Evolutionary conservation across 2,888 invertebrate species (phyloP).

Genomic region (Trichacis sp.): DNA sequence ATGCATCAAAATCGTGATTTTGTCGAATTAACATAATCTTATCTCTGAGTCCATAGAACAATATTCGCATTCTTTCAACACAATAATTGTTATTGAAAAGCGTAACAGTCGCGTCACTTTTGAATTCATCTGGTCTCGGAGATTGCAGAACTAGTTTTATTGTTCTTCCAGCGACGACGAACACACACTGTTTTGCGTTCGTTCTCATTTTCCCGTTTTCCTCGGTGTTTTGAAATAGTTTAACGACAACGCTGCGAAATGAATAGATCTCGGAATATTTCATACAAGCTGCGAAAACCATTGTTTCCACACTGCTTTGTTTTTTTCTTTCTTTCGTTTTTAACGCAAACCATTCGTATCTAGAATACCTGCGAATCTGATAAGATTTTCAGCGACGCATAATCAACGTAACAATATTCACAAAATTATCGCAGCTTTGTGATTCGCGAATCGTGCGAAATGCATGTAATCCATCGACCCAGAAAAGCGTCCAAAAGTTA

Average conservation of each 20-base stretch:
- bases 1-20: too few species aligned
- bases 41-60: too few species aligned
- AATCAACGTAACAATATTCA: too few species aligned
- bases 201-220: neutral
- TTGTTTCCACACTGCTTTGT: neutral
- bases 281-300: neutral
- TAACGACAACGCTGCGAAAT: neutral
- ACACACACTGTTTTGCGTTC: neutral
- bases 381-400: neutral
- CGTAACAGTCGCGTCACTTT: neutral
- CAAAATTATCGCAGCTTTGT: too few species aligned
- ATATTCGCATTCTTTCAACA: neutral
- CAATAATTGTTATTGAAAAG: neutral
- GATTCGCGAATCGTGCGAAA: neutral
- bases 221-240: conserved; percentile 1
- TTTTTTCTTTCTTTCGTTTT: too few species aligned
- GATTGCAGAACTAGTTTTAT: neutral
- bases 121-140: neutral
- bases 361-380: too few species aligned
- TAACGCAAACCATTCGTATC: too few species aligned
- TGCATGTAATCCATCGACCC: neutral
- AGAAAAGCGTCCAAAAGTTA: neutral
- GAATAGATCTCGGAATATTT: neutral
- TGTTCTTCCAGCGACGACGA: neutral
- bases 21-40: too few species aligned